Evolutionary conservation across 2,113 vertebrate species (phyloP).

Genomic region (Ascaphus truei): DNA sequence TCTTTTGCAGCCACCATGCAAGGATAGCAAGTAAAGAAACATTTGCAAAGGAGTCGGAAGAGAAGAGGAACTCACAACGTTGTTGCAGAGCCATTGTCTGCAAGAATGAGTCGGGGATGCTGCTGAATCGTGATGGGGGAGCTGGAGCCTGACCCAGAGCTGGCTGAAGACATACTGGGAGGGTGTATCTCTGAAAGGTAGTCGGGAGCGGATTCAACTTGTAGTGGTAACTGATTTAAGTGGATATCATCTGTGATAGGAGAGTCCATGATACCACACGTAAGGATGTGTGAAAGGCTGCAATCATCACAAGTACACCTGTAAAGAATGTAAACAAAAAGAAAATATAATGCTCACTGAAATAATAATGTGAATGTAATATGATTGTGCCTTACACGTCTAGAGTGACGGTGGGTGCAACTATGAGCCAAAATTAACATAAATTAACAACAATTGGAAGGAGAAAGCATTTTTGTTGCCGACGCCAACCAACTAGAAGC

Average conservation of each 20-base stretch:
- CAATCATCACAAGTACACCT: conserved; percentile 98
- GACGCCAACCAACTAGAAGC: no score
- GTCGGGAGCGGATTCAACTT: conserved; percentile 77
- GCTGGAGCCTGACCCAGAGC: conserved; percentile 84
- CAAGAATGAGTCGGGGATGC: conserved; percentile 76
- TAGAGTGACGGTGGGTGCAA: no score
- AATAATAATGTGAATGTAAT: no score
- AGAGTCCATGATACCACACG: conserved; percentile 95
- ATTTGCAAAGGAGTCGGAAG: no score
- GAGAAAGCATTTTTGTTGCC: no score
- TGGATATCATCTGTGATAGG: conserved; percentile 85
- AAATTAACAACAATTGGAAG: no score
- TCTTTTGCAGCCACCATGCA: no score
- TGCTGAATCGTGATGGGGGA: conserved; percentile 89
- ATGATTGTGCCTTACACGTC: no score
- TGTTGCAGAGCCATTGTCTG: conserved; percentile 69
- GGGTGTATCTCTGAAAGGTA: conserved; percentile 85
- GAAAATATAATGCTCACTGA: no score
- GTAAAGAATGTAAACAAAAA: no score
- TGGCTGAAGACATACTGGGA: conserved; percentile 90
- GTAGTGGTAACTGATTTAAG: conserved; percentile 81
- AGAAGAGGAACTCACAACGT: conserved; percentile 76
- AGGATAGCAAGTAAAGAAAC: no score
- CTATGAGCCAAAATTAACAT: no score
- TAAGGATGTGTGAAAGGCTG: conserved; percentile 96